A percentile compares a stretch with the other conserved stretches of the same genome.
phyloP scores from a whole-genome alignment of 1,140 invertebrate genomes.

The Drosophila pandora region DNA sequence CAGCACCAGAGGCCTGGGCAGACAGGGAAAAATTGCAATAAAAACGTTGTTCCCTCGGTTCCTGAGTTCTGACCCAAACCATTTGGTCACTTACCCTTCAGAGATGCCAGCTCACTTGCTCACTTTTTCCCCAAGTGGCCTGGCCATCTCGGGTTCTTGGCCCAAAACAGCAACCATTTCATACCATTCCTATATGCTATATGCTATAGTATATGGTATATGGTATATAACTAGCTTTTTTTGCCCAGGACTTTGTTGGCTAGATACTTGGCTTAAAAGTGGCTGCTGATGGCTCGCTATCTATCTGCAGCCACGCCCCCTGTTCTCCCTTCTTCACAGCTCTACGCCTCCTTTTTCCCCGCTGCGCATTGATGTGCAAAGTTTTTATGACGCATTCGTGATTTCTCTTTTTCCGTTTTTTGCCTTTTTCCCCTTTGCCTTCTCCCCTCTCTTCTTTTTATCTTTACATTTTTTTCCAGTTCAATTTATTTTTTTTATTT shows the following conservation, averaged over 20 bases:
- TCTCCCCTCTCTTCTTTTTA: conserved; percentile 18
- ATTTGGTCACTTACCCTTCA: conserved; percentile 40
- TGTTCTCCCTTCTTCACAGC: not conserved
- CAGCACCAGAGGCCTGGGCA: not conserved
- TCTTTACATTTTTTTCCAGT: conserved; percentile 20
- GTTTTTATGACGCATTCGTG: conserved; percentile 80
- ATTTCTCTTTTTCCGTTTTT: conserved; percentile 53
- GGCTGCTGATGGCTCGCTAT: conserved; percentile 60
- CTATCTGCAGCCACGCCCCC: conserved; percentile 35
- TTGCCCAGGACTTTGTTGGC: conserved; percentile 61
- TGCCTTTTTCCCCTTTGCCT: conserved; percentile 21
- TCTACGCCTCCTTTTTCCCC: conserved; percentile 17
- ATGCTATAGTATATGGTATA: not conserved
- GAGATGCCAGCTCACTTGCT: conserved; percentile 17
- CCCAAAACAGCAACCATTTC: conserved; percentile 21
- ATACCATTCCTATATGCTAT: not conserved
- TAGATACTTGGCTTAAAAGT: conserved; percentile 51
- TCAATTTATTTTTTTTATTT: conserved; percentile 34
- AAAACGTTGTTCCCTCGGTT: conserved; percentile 53
- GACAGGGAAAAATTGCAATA: conserved; percentile 55
- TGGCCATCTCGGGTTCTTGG: conserved; percentile 44
- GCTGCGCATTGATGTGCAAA: conserved; percentile 68
- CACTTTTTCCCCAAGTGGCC: conserved; percentile 59
- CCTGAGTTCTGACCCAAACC: conserved; percentile 32
- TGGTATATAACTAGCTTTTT: conserved; percentile 6